A percentile compares a stretch with the other conserved stretches of the same genome.
Conservation (phyloP, 2,113 vertebrate species). For the Mionectes macconnelli region DNA sequence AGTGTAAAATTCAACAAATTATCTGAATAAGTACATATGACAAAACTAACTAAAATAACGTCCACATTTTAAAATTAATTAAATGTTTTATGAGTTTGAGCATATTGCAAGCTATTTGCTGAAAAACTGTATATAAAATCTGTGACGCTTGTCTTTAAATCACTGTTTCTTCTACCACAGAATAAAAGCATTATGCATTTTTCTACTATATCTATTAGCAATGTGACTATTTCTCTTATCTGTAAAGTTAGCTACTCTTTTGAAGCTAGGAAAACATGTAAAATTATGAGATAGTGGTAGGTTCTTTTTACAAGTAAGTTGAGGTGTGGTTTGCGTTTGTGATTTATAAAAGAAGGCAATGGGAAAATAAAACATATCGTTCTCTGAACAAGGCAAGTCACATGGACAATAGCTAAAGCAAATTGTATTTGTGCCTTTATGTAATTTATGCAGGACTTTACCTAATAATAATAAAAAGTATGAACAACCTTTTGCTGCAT, state of each 20-base stretch:
- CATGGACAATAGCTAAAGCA: not conserved
- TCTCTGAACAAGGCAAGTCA: conserved; percentile 6
- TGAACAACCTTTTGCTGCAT: conserved; percentile 69
- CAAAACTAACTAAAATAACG: conserved; percentile 48
- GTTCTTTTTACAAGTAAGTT: not conserved
- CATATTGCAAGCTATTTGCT: conserved; percentile 19
- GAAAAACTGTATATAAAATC: not conserved
- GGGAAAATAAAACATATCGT: not conserved
- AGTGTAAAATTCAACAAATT: conserved; percentile 57
- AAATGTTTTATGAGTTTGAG: conserved; percentile 11
- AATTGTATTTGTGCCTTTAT: conserved; percentile 38
- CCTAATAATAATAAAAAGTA: conserved; percentile 68
- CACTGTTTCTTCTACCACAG: not conserved
- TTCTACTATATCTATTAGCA: not conserved
- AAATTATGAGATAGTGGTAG: not conserved
- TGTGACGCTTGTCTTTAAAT: not conserved
- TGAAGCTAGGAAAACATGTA: not conserved
- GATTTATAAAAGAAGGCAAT: conserved; percentile 15
- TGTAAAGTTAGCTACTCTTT: not conserved
- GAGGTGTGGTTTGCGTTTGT: not conserved
- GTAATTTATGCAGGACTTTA: conserved; percentile 58
- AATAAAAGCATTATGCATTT: not conserved
- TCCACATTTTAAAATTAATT: conserved; percentile 38
- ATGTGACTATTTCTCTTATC: not conserved
- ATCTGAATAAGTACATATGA: conserved; percentile 33